Evolutionary conservation across 2,888 invertebrate species (phyloP).

Genomic region (Elysia crispata): DNA sequence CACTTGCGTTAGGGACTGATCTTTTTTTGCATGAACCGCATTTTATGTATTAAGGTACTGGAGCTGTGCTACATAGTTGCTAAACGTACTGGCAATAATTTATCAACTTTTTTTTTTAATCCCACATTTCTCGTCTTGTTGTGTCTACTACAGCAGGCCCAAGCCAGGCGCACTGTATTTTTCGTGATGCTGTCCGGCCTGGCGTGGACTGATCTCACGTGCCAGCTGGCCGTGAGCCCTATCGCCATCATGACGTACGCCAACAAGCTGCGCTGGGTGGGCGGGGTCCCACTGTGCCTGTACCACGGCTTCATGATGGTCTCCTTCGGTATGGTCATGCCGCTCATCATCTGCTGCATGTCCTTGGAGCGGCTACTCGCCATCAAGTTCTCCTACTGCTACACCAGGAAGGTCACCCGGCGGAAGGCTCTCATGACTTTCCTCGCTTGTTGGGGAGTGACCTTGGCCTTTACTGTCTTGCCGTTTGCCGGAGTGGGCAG

Average conservation of each 20-base stretch:
- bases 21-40: no score
- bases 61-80: no score
- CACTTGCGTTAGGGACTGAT: no score
- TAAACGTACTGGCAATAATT: no score
- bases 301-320: constrained; percentile 77
- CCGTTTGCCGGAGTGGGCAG: constrained; percentile 75
- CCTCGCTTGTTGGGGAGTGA: constrained; percentile 53
- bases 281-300: constrained; percentile 71
- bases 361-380: constrained; percentile 75
- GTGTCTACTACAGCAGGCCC: constrained; percentile 29
- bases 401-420: constrained; percentile 67
- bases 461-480: constrained; percentile 63
- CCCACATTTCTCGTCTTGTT: background rate
- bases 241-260: constrained; percentile 71
- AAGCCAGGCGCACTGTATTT: constrained; percentile 46
- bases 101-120: no score
- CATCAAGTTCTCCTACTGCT: constrained; percentile 73
- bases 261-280: constrained; percentile 72
- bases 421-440: constrained; percentile 68
- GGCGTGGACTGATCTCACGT: constrained; percentile 76
- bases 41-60: no score
- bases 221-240: constrained; percentile 73
- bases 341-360: constrained; percentile 75
- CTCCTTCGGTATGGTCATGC: constrained; percentile 73
- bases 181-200: constrained; percentile 58